Evolutionary conservation across 2,888 invertebrate species (phyloP).

Genomic region (Drosophila pseudotalamancana): DNA sequence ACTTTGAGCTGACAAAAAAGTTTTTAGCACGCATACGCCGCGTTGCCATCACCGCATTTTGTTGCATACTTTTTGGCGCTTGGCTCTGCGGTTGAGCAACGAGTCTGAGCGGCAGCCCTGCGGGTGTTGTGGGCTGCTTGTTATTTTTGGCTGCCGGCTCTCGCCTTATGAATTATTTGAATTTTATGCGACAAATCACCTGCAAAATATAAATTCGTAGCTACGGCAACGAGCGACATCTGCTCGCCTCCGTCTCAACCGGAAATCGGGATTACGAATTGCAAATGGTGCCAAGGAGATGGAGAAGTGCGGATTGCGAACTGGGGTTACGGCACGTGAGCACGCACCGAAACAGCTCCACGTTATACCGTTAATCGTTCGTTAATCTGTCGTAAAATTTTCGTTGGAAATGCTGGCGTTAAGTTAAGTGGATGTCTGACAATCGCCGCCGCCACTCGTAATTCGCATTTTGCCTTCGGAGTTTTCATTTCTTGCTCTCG

Average conservation of each 20-base stretch:
- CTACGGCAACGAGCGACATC: conserved; percentile 42
- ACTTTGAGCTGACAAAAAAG: conserved; percentile 73
- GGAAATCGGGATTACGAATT: conserved; percentile 7
- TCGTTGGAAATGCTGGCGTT: conserved; percentile 45
- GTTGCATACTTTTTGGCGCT: conserved; percentile 75
- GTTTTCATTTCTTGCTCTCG: conserved; percentile 39
- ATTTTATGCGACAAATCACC: conserved; percentile 79
- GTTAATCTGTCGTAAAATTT: conserved; percentile 78
- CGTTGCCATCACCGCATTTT: conserved; percentile 62
- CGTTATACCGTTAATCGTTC: conserved; percentile 77
- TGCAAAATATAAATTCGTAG: conserved; percentile 77
- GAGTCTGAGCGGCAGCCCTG: conserved; percentile 3
- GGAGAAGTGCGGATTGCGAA: too few relatives aligned
- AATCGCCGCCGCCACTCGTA: conserved; percentile 47
- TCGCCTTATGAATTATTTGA: conserved; percentile 77
- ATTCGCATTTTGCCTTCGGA: conserved; percentile 23
- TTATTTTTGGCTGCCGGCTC: conserved; percentile 64
- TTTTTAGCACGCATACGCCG: conserved; percentile 74
- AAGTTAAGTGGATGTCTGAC: conserved; percentile 72
- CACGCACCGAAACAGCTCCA: conserved; percentile 59
- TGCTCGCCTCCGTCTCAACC: conserved; percentile 14
- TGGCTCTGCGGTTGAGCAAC: conserved; percentile 37
- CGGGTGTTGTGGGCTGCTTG: conserved; percentile 55
- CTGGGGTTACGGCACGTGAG: conserved; percentile 51
- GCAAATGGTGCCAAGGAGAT: not conserved